These are phyloP conservation scores for Lasius platythorax DNA, from an alignment of 2,888 invertebrate genomes.

Conservation along the genomic window DNA sequence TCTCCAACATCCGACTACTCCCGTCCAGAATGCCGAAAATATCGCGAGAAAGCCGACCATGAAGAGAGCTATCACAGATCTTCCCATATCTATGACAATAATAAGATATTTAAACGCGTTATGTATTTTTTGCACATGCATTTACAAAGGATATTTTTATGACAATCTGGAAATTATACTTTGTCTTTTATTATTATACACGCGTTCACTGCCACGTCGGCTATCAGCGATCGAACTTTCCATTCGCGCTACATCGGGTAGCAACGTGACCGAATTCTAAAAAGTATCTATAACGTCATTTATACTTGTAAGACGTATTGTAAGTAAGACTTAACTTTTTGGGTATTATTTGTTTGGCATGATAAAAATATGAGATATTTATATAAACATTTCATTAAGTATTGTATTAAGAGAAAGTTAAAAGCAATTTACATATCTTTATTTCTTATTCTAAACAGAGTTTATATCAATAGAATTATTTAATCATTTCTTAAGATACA, in stretches of 20 bases:
- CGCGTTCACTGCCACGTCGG: neutral
- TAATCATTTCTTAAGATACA: neutral
- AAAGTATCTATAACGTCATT: slow-evolving; percentile 13
- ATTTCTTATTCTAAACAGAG: neutral
- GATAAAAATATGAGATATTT: slow-evolving; percentile 2
- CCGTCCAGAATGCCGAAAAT: slow-evolving; percentile 98
- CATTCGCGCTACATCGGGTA: slow-evolving; percentile 15
- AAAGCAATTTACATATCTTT: neutral
- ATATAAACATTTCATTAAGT: neutral
- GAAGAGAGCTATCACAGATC: slow-evolving; percentile 97
- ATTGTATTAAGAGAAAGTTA: neutral
- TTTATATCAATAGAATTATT: neutral
- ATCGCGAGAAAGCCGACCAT: slow-evolving; percentile 96
- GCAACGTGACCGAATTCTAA: slow-evolving; percentile 33
- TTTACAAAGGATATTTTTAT: neutral
- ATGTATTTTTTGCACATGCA: neutral
- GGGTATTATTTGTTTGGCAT: neutral
- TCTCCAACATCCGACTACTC: slow-evolving; percentile 98
- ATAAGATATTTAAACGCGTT: neutral
- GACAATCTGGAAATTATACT: neutral
- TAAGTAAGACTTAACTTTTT: neutral
- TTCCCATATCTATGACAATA: slow-evolving; percentile 91
- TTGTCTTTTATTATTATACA: neutral
- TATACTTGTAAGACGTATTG: neutral
- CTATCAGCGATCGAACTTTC: slow-evolving; percentile 4